Conservation (phyloP, 2,797 vertebrate genomes). For the Centropyge bicolor region DNA sequence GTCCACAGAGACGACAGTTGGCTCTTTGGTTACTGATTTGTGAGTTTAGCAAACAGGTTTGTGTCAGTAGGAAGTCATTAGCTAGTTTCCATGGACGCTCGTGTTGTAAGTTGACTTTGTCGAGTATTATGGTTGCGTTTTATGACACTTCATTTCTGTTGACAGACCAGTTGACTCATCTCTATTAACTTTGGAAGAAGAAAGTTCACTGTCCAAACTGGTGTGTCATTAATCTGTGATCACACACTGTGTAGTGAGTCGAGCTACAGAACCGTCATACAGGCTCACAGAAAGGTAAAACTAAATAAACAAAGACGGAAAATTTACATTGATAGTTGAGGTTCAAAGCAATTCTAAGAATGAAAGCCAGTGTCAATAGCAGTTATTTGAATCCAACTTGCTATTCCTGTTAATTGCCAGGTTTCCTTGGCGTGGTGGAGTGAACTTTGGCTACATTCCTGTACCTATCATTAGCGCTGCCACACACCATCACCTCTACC, state of each 20-base stretch:
- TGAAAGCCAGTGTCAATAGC: background rate
- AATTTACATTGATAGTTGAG: background rate
- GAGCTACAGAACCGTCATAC: background rate
- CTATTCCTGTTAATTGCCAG: background rate
- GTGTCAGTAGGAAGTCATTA: conserved; percentile 63
- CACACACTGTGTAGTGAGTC: background rate
- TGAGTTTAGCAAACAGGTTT: conserved; percentile 76
- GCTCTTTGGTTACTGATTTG: conserved; percentile 74
- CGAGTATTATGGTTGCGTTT: conserved; percentile 35
- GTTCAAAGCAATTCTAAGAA: background rate
- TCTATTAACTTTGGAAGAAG: conserved; percentile 10
- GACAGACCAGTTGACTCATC: conserved; percentile 7
- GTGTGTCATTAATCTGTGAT: background rate
- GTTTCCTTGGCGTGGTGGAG: background rate
- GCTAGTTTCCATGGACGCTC: conserved; percentile 65
- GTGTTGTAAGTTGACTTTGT: conserved; percentile 56
- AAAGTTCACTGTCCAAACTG: background rate
- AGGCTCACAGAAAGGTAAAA: background rate
- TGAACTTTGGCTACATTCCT: background rate
- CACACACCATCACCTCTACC: background rate
- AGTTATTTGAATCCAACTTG: background rate
- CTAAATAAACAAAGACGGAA: background rate
- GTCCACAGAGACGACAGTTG: conserved; percentile 37
- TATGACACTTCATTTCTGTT: conserved; percentile 12
- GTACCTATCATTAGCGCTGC: background rate